Percentiles rank a stretch among this genome's conserved stretches.
Conservation (phyloP, 1,140 invertebrate species). For the Meloidogyne floridensis region DNA sequence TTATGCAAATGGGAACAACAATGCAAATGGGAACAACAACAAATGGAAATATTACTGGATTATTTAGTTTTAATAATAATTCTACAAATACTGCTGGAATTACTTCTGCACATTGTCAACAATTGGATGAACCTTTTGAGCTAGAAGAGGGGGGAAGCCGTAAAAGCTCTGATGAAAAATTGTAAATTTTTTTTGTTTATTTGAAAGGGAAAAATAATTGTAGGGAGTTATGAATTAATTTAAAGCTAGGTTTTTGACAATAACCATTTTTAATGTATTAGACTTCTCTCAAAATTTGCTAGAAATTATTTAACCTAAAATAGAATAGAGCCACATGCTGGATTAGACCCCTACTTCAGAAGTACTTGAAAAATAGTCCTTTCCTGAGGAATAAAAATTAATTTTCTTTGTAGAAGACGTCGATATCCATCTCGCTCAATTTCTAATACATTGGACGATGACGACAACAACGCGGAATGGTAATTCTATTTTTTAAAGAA, state of each 20-base stretch:
- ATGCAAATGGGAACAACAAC: slow-evolving; percentile 15
- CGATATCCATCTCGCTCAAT: slow-evolving; percentile 19
- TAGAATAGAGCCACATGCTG: no score
- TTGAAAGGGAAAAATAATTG: no score
- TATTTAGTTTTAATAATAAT: slow-evolving; percentile 6
- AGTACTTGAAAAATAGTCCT: no score
- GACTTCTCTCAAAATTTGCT: no score
- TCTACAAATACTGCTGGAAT: neutral
- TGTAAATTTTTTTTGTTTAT: neutral
- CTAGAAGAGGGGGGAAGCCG: neutral
- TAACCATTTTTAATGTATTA: no score
- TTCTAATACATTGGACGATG: neutral
- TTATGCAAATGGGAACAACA: slow-evolving; percentile 16
- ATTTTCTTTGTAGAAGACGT: neutral
- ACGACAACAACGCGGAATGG: slow-evolving; percentile 32
- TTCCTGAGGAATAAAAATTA: neutral
- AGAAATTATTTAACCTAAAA: no score
- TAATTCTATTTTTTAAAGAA: neutral
- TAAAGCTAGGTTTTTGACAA: no score
- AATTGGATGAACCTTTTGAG: slow-evolving; percentile 7
- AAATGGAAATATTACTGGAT: neutral
- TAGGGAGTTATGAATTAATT: no score
- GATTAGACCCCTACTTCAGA: no score
- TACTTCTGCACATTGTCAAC: neutral
- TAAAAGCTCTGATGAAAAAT: neutral